phyloP scores from a whole-genome alignment of 2,113 vertebrate genomes.

The Suncus etruscus region DNA sequence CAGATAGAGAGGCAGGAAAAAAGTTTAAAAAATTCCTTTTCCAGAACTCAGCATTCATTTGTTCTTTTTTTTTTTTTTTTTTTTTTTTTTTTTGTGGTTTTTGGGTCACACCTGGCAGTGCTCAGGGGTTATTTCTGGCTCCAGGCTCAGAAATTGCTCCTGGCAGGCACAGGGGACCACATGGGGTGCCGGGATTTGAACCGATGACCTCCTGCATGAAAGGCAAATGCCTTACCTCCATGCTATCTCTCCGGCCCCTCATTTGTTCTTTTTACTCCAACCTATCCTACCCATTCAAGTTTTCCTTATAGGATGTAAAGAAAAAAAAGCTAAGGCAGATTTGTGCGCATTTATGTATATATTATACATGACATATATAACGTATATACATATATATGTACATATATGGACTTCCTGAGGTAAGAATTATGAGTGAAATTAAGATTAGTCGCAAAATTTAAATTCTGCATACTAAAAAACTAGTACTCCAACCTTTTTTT shows the following conservation, averaged over 20 bases:
- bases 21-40: background rate
- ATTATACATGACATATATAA: too few species aligned
- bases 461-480: background rate
- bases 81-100: constrained; percentile 19
- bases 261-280: constrained; percentile 12
- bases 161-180: too few species aligned
- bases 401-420: background rate
- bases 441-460: background rate
- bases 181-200: too few species aligned
- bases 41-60: background rate
- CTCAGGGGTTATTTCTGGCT: too few species aligned
- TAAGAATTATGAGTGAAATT: background rate
- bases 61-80: constrained; percentile 3
- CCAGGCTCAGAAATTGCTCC: too few species aligned
- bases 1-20: background rate
- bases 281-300: background rate
- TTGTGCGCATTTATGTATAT: too few species aligned
- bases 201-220: too few species aligned
- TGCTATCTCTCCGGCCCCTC: too few species aligned
- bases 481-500: background rate
- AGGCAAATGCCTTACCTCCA: too few species aligned
- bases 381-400: too few species aligned
- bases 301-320: background rate
- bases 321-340: constrained; percentile 7
- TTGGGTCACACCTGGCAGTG: too few species aligned